These are phyloP conservation scores for Poecile montanus DNA, from an alignment of 2,797 vertebrate species.

Conservation along the genomic window DNA sequence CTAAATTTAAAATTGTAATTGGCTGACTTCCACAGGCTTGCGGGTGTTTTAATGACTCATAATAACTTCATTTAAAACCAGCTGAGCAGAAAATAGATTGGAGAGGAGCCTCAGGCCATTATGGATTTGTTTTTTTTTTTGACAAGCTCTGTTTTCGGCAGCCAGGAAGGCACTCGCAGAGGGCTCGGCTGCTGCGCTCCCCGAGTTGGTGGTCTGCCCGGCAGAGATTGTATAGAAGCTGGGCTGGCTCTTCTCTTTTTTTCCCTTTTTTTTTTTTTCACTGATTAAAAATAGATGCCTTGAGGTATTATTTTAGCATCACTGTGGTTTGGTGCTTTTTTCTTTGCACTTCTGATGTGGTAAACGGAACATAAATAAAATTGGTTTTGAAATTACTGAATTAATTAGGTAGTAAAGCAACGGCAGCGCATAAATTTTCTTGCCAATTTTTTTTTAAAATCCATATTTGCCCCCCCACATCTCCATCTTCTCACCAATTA, in stretches of 20 bases:
- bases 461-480: conserved; percentile 19
- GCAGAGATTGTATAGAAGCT: conserved; percentile 73
- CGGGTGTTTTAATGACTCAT: conserved; percentile 99
- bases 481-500: not conserved
- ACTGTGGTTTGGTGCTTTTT: conserved; percentile 53
- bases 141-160: conserved; percentile 84
- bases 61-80: conserved; percentile 99
- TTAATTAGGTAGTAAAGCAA: conserved; percentile 80
- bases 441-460: conserved; percentile 38
- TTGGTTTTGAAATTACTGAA: conserved; percentile 82
- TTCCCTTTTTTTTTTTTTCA: not conserved
- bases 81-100: conserved; percentile 99
- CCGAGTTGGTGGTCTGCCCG: conserved; percentile 75
- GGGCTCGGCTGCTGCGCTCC: conserved; percentile 75
- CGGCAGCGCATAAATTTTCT: conserved; percentile 69
- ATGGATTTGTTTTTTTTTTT: conserved; percentile 88
- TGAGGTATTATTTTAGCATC: conserved; percentile 81
- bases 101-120: conserved; percentile 98
- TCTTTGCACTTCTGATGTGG: conserved; percentile 77
- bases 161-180: conserved; percentile 81
- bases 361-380: conserved; percentile 84
- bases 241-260: not conserved
- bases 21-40: conserved; percentile 99
- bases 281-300: conserved; percentile 81
- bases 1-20: conserved; percentile 99